Base-by-base conservation (phyloP, 2,888 invertebrate genomes). In the Thera britannica region DNA sequence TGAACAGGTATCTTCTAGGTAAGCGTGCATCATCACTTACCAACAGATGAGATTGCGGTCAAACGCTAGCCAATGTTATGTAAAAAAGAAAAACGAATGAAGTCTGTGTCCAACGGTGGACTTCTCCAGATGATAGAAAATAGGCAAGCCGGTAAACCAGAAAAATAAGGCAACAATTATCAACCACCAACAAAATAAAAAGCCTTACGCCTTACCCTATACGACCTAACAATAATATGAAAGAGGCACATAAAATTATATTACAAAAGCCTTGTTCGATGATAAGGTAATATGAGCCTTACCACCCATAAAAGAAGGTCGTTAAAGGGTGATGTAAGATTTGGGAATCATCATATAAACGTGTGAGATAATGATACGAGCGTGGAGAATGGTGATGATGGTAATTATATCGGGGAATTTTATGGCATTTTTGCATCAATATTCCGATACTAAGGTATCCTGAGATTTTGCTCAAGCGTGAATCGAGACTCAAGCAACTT, bases 161-260 rank as follows among this genome's bases (percentile, higher is more conserved):
- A 5, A 4, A 41, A 41, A 41, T 41, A 41, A 41, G 7, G 7
- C 41, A 5, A 7, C 41, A 41, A 41, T 5, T 7, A 41, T 62
- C 69, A 66, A 51, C 41, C 54, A 65, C 58, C 73, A 58, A 67
- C 70, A 67, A 74, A 62, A 67, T 65, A 72, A 67, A 57, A 48
- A 67, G 74, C 62, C 68, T 72, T 67, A 75, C 70, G 74, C 62
- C 68, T 72, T 67, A 75, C 70, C 75, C 75, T 75, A 76, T 76
- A 78, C 71, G 71, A 75, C 75, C 68, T 76, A 75, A 75, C 73
- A 77, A 77, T 78, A 78, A 78, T 77, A 76, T 68, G 72, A 76
- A 73, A 77, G 72, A 78, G 71, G 65, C 62, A 64, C 75, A 77
- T 81, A 77, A 81, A 80, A 76, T 81, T 77, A 79, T 81, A 81